Base-by-base conservation (phyloP, 2,113 vertebrate genomes). In the Phaetusa simplex region DNA sequence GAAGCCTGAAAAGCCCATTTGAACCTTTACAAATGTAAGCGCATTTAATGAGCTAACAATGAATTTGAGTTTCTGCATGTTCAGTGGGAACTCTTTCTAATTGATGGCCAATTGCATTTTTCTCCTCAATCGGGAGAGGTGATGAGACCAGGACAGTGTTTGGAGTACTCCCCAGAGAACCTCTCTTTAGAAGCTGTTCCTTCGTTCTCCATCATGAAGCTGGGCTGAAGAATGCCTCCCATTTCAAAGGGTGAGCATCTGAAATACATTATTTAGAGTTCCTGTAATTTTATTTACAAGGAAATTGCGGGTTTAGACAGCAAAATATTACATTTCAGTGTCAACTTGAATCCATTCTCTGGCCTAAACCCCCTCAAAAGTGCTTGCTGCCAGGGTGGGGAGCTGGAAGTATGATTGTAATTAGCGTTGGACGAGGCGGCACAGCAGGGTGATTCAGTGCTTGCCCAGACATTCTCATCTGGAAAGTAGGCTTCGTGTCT, bases 1-100 rank as follows among this genome's bases (percentile, higher is more conserved):
- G 90, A 71, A 93, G 81, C 59, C 94, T 91, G 80, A 84, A 80
- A 91, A 91, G 71, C 74, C 88, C 76, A 84, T 97, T 84, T 94
- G 77, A 96, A 94, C 80, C 77, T 88, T 95, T 94, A 66, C 64
- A 92, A 92, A 95, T 62, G 55, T 72, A 82, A 91, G 71, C 59
- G 36, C 61, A 11, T 89, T 86, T 95, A 93, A 92, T 94, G 79
- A 94, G 58, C 64, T 84, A 62, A 79, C 71, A 86, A 82, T 93
- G 93, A 90, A 79, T 84, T 61, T 53, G 30, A 84, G 81, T 86
- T 92, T 94, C 76, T 95, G 83, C 71, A 15, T 22, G 27, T 95
- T 95, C 76, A 56, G 24, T 91, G 93, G 82, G 93, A 96, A 70
- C 79, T 93, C 80, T 72, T 96, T 42, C 89, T 91, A 91, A 86